Evolutionary conservation across 1,140 invertebrate species (phyloP), one percentile per base, ranked within the genome.

Genomic region (Elymnias hypermnestra): DNA sequence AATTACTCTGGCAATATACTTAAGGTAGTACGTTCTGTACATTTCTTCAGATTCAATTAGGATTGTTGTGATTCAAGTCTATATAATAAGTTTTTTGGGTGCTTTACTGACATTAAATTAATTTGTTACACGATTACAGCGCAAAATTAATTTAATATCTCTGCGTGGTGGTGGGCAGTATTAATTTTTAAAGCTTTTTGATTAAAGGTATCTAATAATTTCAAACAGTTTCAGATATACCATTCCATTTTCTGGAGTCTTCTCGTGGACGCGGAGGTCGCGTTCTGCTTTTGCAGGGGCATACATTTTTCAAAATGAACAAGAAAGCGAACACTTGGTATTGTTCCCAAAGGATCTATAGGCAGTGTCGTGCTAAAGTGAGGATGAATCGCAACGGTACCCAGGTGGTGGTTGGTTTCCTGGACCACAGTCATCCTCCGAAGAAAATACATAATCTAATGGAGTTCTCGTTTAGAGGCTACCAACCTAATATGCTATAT

Each of bases 281-380:
- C 1, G 48, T 63, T 2, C 17, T 66, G 4, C 42, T 50, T 0
- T n/a, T 70, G 8, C 29, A 59, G 6, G 62, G 59, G 0, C 50
- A 64, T 14, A 67, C 49, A 0, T 71, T 62, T 13, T 44, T 44
- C 7, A 67, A 54, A 36, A 64, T 55, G 12, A 57, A 52, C 10
- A 63, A 53, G 33, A 36, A 33, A 0, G 38, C 42, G 3, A 41
- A 53, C 10, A 53, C 39, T 10, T 71, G 67, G 67, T 54, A 63
- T 18, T 71, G 67, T 13, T 68, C 64, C 0, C 60, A 56, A 13
- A 67, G 55, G 29, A 28, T 54, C 5, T 51, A 55, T 1, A 61
- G 19, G 19, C 46, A 53, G 5, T 71, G 67, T 15, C 45, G 45
- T 3, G 62, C 61, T n/a, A 65, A 55, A 31, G 33, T 67, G 1